phyloP scores from a whole-genome alignment of 2,888 invertebrate species.

The Rhagium mordax region DNA sequence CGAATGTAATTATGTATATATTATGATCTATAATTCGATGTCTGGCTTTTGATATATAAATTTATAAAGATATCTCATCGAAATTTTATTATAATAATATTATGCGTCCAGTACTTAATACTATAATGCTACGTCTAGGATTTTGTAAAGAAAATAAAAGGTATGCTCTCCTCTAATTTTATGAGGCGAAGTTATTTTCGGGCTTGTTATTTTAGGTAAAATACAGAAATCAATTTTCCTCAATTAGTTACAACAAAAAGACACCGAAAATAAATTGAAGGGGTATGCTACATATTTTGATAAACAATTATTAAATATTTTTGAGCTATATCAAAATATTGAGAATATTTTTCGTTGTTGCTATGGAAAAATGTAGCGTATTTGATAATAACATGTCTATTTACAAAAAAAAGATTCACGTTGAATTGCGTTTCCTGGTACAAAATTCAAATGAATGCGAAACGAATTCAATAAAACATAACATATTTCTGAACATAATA shows the following conservation, averaged over 20 bases:
- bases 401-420: conserved; percentile 38
- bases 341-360: background rate
- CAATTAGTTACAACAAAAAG: background rate
- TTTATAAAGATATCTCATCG: conserved; percentile 40
- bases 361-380: background rate
- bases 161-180: conserved; percentile 23
- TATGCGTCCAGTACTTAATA: conserved; percentile 43
- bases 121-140: conserved; percentile 49
- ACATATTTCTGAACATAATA: conserved; percentile 59
- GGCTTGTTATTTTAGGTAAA: conserved; percentile 23
- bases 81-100: conserved; percentile 47
- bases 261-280: background rate
- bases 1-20: conserved; percentile 58
- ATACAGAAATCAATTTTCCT: conserved; percentile 9
- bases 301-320: background rate
- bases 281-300: background rate
- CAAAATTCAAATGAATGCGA: conserved; percentile 55
- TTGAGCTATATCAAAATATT: background rate
- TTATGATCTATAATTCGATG: conserved; percentile 52
- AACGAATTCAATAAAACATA: conserved; percentile 62
- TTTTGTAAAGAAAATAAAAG: conserved; percentile 14
- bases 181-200: conserved; percentile 10
- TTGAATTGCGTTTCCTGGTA: conserved; percentile 54
- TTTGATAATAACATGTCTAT: conserved; percentile 46
- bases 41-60: conserved; percentile 47